Base-by-base conservation (phyloP, 2,888 invertebrate genomes). In the Diaphora mendica region DNA sequence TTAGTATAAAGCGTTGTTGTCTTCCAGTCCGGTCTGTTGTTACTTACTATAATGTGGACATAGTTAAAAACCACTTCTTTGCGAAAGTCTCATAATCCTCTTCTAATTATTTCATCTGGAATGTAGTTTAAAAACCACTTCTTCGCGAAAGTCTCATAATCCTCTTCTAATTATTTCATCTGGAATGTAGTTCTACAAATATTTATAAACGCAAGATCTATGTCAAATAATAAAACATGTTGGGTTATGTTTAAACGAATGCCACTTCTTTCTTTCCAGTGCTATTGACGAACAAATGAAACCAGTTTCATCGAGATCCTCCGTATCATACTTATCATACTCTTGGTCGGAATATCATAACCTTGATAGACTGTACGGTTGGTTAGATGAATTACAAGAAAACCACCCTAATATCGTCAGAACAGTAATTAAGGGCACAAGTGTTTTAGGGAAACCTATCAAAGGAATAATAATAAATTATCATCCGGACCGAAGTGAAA, bases 341-440 rank as follows among this genome's bases (percentile, higher is more conserved):
- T 88, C 86, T 64, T 97, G 97, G 96, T 95, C 93, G 0, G 92
- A 91, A 59, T 98, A 97, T 83, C 94, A 97, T 81, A 92, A 91
- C 0, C 90, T 97, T 39, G 94, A 96, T 0, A 95, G 96, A 72
- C 97, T 97, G 55, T 90, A 97, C 82, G 85, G 86, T 0, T 97
- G 97, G 97, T 85, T 97, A 9, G 93, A 94, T 68, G 95, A 96
- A 77, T 85, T 97, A 42, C 93, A 92, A 20, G 83, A 80, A 0
- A 84, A 88, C 13, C 95, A 97, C 85, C 96, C 96, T 1, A 82
- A 91, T 44, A 88, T 95, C 33, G 96, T 96, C 0, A 93, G 91
- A 20, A 87, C 95, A 0, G 91, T 96, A 0, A 90, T 89, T 0
- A 96, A 96, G 81, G 97, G 97, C 0, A 82, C 87, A 74, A 96